Conservation (phyloP, 2,113 vertebrate genomes). For the Cyanoliseus patagonus region DNA sequence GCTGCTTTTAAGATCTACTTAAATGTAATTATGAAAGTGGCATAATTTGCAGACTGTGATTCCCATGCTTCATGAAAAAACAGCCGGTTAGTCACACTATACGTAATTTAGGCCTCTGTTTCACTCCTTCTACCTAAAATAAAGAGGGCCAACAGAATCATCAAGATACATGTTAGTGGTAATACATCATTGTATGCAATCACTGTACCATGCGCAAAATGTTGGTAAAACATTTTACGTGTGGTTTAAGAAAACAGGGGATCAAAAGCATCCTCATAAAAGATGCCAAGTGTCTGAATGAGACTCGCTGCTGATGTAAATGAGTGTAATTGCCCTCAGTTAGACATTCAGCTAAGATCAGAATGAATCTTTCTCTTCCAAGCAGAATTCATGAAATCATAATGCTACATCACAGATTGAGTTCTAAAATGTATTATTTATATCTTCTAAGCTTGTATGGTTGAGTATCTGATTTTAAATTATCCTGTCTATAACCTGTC, state of each 20-base stretch:
- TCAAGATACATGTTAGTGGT: background rate
- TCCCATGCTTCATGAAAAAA: background rate
- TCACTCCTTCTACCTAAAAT: background rate
- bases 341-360: background rate
- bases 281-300: background rate
- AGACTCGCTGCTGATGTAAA: background rate
- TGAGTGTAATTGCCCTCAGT: background rate
- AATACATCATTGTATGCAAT: background rate
- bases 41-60: background rate
- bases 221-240: background rate
- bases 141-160: background rate
- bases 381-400: background rate
- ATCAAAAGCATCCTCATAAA: background rate
- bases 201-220: background rate
- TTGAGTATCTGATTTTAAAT: background rate
- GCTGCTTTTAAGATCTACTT: background rate
- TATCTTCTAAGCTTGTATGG: background rate
- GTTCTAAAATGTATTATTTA: background rate
- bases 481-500: background rate
- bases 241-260: background rate
- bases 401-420: background rate
- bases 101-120: background rate
- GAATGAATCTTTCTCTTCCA: background rate
- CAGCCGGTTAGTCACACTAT: background rate
- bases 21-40: background rate